These are phyloP conservation scores for Trichogramma evanescens DNA, from an alignment of 2,888 invertebrate species.

Conservation along the genomic window DNA sequence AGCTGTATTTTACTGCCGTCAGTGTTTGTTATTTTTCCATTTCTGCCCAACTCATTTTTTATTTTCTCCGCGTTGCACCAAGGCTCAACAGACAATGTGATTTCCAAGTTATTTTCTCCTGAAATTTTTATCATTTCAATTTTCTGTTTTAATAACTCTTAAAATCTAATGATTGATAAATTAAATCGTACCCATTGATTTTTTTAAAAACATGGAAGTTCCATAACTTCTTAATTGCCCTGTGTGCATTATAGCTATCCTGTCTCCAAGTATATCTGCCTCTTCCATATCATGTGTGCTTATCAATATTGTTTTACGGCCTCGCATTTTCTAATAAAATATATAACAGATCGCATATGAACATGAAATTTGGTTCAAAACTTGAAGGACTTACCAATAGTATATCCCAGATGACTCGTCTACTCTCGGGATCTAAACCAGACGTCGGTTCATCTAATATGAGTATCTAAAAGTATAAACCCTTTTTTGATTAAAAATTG, in stretches of 20 bases:
- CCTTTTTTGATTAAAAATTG: background rate
- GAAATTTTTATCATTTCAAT: background rate
- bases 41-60: constrained; percentile 41
- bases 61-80: constrained; percentile 35
- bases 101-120: constrained; percentile 30
- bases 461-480: constrained; percentile 39
- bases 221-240: constrained; percentile 70
- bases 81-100: constrained; percentile 28
- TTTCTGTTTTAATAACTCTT: background rate
- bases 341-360: background rate
- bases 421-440: constrained; percentile 79
- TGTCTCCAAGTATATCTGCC: constrained; percentile 81
- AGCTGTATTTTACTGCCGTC: constrained; percentile 50
- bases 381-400: constrained; percentile 51
- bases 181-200: constrained; percentile 45
- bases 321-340: constrained; percentile 49
- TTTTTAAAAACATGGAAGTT: constrained; percentile 73
- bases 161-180: background rate
- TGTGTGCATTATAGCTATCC: constrained; percentile 73
- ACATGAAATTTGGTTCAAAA: background rate
- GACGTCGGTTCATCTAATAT: constrained; percentile 77
- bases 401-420: constrained; percentile 79
- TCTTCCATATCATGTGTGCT: constrained; percentile 93
- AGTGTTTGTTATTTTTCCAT: constrained; percentile 40
- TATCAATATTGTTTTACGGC: constrained; percentile 69